Conservation (phyloP, 2,888 invertebrate genomes). For the Chrysotoxum bicinctum region DNA sequence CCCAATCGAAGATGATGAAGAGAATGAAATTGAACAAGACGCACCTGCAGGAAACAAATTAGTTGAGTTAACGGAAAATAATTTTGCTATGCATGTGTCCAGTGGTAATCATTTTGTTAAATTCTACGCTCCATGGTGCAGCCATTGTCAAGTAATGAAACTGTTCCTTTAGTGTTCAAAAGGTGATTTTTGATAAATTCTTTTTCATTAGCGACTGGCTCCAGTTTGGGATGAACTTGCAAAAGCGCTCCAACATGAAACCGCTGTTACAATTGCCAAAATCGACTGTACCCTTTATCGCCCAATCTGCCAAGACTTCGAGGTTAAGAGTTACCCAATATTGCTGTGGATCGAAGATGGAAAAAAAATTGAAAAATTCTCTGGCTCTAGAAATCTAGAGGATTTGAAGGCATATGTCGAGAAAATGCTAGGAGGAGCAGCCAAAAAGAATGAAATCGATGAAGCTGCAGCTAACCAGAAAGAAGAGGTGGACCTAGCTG, state of each 20-base stretch:
- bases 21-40: conserved; percentile 12
- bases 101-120: conserved; percentile 93
- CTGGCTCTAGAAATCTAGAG: conserved; percentile 86
- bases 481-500: conserved; percentile 75
- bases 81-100: conserved; percentile 87
- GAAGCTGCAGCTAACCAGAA: conserved; percentile 50
- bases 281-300: conserved; percentile 92
- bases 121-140: conserved; percentile 97
- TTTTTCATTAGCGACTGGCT: conserved; percentile 85
- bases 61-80: conserved; percentile 88
- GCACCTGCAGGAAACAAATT: conserved; percentile 79
- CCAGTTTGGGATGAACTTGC: conserved; percentile 93
- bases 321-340: conserved; percentile 93
- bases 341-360: conserved; percentile 94
- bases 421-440: conserved; percentile 84
- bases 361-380: conserved; percentile 90
- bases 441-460: conserved; percentile 52
- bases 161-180: not conserved
- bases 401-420: conserved; percentile 88
- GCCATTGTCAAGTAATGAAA: conserved; percentile 88
- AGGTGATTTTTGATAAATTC: conserved; percentile 51
- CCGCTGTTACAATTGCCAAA: conserved; percentile 88
- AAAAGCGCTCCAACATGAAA: conserved; percentile 85
- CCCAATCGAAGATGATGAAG: conserved; percentile 53
- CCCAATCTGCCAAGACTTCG: conserved; percentile 89